Evolutionary conservation across 2,113 vertebrate genomes (phyloP), one percentile per base, ranked within the genome.

Genomic region (Lates calcarifer): DNA sequence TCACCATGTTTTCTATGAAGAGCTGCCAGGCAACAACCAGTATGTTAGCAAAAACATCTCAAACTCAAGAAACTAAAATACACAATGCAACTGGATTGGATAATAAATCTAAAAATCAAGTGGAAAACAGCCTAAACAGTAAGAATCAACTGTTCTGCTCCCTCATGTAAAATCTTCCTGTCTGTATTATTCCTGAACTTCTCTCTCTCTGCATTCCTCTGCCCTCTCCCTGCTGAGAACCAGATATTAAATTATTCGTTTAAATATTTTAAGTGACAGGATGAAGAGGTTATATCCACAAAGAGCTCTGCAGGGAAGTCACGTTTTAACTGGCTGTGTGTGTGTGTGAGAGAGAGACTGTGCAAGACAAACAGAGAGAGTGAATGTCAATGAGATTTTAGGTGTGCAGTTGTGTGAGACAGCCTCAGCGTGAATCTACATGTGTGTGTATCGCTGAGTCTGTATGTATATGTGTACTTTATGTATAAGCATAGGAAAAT

Each of bases 281-380:
- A 68, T 15, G 37, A 74, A 57, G 74, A 71, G 84, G 77, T 86
- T 87, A 90, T 29, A 73, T 83, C 82, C 73, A 90, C 91, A 92
- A 37, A 73, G 56, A 55, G 53, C 84, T 69, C 91, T 62, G 88
- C 79, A 62, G 88, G 89, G 83, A 71, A 81, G 81, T 26, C 68
- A 61, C 71, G 72, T 87, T 70, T 79, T 51, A 28, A 45, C 47
- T 49, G 67, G 24, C n/a, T 57, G 49, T 64, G n/a, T 22, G 53
- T 18, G 33, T n/a, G 22, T 57, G 55, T 41, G 10, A 41, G 39
- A 41, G 11, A 41, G 7, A 35, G 14, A 13, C 35, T 13, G 39
- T 41, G 39, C n/a, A n/a, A n/a, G n/a, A n/a, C n/a, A n/a, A n/a
- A n/a, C n/a, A 41, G 39, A 41, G 39, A 41, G 11, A 41, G 39